Evolutionary conservation across 2,113 vertebrate species (phyloP).

Genomic region (Macroglossus sobrinus): DNA sequence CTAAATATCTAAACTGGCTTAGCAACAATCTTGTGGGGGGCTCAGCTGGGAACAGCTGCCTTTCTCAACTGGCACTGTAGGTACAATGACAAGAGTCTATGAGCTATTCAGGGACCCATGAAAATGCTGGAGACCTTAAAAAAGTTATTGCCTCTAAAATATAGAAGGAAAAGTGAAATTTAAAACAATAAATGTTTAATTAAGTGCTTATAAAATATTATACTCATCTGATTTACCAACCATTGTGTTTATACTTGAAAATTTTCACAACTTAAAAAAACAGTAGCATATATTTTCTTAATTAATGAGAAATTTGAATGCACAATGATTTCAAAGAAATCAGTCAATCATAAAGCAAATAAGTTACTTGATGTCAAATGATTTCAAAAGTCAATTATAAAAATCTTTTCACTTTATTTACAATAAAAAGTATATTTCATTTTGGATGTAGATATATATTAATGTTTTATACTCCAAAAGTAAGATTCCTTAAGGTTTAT

Average conservation of each 20-base stretch:
- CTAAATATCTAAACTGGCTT: background rate
- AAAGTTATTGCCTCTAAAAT: background rate
- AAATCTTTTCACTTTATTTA: constrained; percentile 13
- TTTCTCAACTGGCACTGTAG: background rate
- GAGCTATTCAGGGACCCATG: background rate
- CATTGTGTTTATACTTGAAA: constrained; percentile 4
- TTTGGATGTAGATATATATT: background rate
- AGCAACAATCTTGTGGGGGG: background rate
- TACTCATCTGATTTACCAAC: background rate
- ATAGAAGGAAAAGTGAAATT: background rate
- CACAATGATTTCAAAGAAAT: background rate
- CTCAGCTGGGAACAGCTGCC: background rate
- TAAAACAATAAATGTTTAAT: background rate
- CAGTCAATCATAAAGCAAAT: background rate
- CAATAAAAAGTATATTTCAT: background rate
- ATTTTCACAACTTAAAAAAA: constrained; percentile 18
- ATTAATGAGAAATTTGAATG: background rate
- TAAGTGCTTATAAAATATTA: background rate
- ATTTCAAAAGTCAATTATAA: constrained; percentile 26
- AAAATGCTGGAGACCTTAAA: background rate
- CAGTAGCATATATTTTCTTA: background rate
- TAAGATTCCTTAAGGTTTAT: background rate
- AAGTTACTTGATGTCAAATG: constrained; percentile 1
- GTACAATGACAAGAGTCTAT: background rate
- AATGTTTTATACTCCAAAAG: background rate